These are phyloP conservation scores for Dynastes tityus DNA, from an alignment of 2,888 invertebrate species.

Conservation along the genomic window DNA sequence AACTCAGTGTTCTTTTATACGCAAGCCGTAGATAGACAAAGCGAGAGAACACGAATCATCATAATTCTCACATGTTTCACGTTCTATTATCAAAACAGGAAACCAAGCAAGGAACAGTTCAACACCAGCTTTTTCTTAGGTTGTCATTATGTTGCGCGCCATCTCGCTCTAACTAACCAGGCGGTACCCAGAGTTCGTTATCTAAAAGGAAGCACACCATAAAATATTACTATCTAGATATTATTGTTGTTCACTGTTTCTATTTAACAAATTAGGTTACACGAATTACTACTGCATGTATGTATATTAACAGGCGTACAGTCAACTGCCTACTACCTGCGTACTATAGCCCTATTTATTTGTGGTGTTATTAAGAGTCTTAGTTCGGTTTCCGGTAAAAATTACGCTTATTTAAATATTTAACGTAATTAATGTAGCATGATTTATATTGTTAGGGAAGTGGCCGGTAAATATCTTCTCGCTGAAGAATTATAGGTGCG, in stretches of 20 bases:
- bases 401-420: conserved; percentile 48
- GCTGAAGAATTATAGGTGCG: conserved; percentile 34
- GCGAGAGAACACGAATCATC: conserved; percentile 37
- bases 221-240: conserved; percentile 55
- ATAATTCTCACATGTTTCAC: conserved; percentile 44
- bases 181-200: conserved; percentile 38
- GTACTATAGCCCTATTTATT: conserved; percentile 30
- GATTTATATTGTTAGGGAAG: conserved; percentile 45
- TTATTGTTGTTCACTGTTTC: conserved; percentile 45
- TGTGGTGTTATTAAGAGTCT: conserved; percentile 42
- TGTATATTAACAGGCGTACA: conserved; percentile 23
- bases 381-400: conserved; percentile 48
- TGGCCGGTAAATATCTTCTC: conserved; percentile 42
- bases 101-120: conserved; percentile 44
- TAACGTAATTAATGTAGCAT: conserved; percentile 49
- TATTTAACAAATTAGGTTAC: conserved; percentile 47
- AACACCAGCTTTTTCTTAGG: conserved; percentile 38
- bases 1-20: not conserved
- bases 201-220: conserved; percentile 55
- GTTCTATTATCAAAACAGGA: conserved; percentile 42
- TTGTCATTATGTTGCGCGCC: conserved; percentile 31
- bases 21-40: conserved; percentile 18
- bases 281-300: conserved; percentile 32
- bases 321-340: conserved; percentile 22
- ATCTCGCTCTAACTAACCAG: conserved; percentile 24